These are phyloP conservation scores for Alligator sinensis DNA, from an alignment of 2,113 vertebrate species.

Conservation along the genomic window DNA sequence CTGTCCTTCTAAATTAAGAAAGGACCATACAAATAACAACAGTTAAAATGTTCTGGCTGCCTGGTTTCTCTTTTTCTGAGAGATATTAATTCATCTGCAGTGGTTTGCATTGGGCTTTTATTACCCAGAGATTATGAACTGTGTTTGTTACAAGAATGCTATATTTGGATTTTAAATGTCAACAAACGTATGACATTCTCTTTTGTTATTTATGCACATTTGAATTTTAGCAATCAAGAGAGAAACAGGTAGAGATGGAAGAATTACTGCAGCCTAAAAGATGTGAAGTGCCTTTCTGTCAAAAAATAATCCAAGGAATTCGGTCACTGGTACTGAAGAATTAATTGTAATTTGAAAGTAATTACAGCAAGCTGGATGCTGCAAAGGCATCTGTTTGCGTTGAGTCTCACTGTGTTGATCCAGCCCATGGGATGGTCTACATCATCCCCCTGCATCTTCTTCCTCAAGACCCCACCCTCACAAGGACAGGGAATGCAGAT, in stretches of 20 bases:
- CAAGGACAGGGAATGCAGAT: background rate
- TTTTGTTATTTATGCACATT: background rate
- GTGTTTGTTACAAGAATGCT: background rate
- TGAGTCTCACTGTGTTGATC: no score
- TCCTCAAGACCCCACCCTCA: background rate
- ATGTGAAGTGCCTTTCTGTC: background rate
- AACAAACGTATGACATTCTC: background rate
- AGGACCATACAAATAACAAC: background rate
- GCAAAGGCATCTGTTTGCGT: background rate
- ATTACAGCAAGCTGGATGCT: background rate
- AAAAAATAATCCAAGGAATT: background rate
- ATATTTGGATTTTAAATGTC: background rate
- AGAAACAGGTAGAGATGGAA: background rate
- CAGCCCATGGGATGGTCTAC: background rate
- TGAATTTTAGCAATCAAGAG: background rate
- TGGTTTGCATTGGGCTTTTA: background rate
- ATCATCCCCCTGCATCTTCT: background rate
- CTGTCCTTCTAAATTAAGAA: background rate
- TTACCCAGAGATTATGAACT: background rate
- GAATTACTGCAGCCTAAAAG: background rate
- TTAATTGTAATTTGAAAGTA: background rate
- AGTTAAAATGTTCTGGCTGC: background rate
- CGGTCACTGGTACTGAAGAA: background rate
- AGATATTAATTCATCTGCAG: background rate
- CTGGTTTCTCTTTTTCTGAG: background rate